phyloP scores from a whole-genome alignment of 2,888 invertebrate species.

The Electrophaes corylata region DNA sequence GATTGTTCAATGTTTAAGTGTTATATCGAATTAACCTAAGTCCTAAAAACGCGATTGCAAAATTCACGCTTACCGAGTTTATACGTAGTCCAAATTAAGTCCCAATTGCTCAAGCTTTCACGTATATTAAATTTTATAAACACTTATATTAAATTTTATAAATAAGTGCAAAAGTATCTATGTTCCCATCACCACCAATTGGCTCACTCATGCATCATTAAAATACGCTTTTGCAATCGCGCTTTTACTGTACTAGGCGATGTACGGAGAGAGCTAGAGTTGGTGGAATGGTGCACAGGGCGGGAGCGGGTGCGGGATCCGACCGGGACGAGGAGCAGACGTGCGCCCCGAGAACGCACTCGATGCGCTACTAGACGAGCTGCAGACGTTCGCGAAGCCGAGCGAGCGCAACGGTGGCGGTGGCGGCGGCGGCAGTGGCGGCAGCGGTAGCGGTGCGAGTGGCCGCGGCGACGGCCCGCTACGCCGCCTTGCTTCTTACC shows the following conservation, averaged over 20 bases:
- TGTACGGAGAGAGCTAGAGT: conserved; percentile 66
- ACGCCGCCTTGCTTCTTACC: conserved; percentile 92
- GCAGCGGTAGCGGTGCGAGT: conserved; percentile 65
- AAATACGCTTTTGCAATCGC: conserved; percentile 59
- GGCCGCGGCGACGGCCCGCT: conserved; percentile 80
- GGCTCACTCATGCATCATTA: conserved; percentile 5
- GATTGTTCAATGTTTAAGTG: conserved; percentile 71
- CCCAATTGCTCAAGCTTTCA: neutral
- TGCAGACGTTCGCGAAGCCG: conserved; percentile 94
- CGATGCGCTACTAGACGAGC: conserved; percentile 97
- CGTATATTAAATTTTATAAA: neutral
- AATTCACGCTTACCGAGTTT: conserved; percentile 37
- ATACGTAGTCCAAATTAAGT: neutral
- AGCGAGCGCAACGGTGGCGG: conserved; percentile 47
- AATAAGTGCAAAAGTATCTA: neutral
- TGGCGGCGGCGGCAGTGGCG: conserved; percentile 57
- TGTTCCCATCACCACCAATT: neutral
- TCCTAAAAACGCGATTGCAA: conserved; percentile 64
- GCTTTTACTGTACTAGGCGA: conserved; percentile 54
- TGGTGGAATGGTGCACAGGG: conserved; percentile 76
- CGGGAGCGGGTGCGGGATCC: conserved; percentile 61
- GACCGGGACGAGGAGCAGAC: conserved; percentile 65
- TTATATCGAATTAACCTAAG: conserved; percentile 44
- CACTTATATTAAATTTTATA: neutral
- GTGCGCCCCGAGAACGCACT: conserved; percentile 96